Percentiles rank a stretch among this genome's conserved stretches.
phyloP scores from a whole-genome alignment of 2,797 vertebrate genomes.

The Eleutherodactylus coqui region DNA sequence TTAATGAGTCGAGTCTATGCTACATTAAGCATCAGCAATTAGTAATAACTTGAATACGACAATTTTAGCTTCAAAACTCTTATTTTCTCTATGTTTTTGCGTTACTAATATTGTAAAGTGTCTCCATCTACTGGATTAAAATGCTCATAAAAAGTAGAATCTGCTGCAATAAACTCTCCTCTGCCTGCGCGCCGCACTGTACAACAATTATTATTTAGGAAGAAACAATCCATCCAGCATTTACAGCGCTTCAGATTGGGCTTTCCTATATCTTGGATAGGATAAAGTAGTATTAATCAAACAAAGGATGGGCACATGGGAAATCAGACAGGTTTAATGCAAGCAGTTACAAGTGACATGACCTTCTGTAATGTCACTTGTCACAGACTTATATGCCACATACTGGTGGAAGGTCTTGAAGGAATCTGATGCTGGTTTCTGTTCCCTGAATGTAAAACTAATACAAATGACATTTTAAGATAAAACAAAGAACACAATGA shows the following conservation, averaged over 20 bases:
- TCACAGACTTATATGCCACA: slow-evolving; percentile 88
- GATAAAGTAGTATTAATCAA: slow-evolving; percentile 80
- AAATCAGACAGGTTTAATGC: slow-evolving; percentile 96
- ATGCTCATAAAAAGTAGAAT: not conserved
- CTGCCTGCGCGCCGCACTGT: not conserved
- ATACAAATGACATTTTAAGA: slow-evolving; percentile 75
- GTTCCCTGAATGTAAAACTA: slow-evolving; percentile 72
- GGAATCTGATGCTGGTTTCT: slow-evolving; percentile 71
- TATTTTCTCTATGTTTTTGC: not conserved
- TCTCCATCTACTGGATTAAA: slow-evolving; percentile 43
- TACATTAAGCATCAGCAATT: slow-evolving; percentile 15
- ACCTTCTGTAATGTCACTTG: slow-evolving; percentile 98
- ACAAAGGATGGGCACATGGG: slow-evolving; percentile 84
- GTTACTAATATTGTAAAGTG: slow-evolving; percentile 14
- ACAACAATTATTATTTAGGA: slow-evolving; percentile 35
- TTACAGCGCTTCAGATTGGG: slow-evolving; percentile 68
- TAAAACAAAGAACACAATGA: slow-evolving; percentile 63
- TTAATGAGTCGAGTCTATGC: slow-evolving; percentile 2
- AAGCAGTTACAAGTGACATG: slow-evolving; percentile 98
- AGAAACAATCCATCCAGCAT: slow-evolving; percentile 14
- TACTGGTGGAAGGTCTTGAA: slow-evolving; percentile 73
- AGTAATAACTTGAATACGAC: not conserved
- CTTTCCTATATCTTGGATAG: slow-evolving; percentile 73
- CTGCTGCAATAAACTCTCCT: not conserved
- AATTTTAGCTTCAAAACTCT: not conserved